These are phyloP conservation scores for Drosophila prosaltans DNA, from an alignment of 1,140 invertebrate species.

Conservation along the genomic window DNA sequence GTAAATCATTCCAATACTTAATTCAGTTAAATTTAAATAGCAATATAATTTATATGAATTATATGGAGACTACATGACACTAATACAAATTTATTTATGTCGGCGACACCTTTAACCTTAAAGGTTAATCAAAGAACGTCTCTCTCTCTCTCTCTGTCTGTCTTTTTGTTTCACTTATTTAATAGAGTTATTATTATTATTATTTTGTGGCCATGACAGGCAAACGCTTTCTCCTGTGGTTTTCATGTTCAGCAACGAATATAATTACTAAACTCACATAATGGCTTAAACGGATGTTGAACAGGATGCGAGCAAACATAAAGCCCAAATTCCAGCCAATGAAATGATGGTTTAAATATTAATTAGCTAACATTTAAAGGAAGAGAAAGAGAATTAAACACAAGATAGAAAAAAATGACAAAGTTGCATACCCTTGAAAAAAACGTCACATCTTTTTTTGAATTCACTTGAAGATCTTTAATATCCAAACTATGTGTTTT, in stretches of 20 bases:
- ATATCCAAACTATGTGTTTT: too few relatives aligned
- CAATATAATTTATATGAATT: slow-evolving; percentile 72
- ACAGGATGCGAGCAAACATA: not conserved
- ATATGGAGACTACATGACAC: slow-evolving; percentile 52
- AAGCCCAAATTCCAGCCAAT: slow-evolving; percentile 51
- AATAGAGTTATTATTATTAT: not conserved
- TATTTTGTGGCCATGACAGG: not conserved
- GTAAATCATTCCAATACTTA: slow-evolving; percentile 40
- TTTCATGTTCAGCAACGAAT: not conserved
- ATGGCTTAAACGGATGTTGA: not conserved
- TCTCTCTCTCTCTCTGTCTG: not conserved
- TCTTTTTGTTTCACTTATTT: not conserved
- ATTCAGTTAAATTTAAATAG: slow-evolving; percentile 73
- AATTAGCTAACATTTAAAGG: slow-evolving; percentile 48
- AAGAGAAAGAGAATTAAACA: not conserved
- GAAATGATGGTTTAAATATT: slow-evolving; percentile 68
- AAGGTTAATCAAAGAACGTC: slow-evolving; percentile 56
- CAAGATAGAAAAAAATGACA: too few relatives aligned
- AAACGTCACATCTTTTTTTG: too few relatives aligned
- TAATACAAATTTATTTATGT: slow-evolving; percentile 54
- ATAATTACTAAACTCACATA: not conserved
- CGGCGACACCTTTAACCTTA: slow-evolving; percentile 50
- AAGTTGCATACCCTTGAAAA: not conserved
- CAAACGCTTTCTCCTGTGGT: not conserved
- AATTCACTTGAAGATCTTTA: too few relatives aligned